Percentiles rank a stretch among this genome's conserved stretches.
Evolutionary conservation across 2,888 invertebrate species (phyloP).

Genomic region (Amphimallon solstitiale): DNA sequence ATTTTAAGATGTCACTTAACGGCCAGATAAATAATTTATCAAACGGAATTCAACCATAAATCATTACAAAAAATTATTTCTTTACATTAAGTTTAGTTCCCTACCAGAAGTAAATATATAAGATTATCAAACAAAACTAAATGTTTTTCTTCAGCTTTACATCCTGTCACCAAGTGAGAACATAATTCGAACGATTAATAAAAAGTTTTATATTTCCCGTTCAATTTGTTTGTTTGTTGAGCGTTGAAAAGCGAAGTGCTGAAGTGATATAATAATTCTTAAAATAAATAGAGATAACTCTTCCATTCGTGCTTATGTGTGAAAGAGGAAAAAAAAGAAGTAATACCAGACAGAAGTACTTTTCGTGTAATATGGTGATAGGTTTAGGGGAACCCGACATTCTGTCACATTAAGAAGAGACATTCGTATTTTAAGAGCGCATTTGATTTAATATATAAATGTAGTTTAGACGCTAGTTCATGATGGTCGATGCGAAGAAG

Average conservation of each 20-base stretch:
- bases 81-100: not conserved
- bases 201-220: conserved; percentile 33
- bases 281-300: conserved; percentile 31
- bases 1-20: not conserved
- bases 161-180: conserved; percentile 29
- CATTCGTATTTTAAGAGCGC: not conserved
- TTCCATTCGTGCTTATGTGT: not conserved
- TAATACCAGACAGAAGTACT: conserved; percentile 16
- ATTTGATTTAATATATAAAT: no score
- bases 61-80: not conserved
- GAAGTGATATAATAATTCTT: conserved; percentile 34
- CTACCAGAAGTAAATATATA: not conserved
- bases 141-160: conserved; percentile 21
- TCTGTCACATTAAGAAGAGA: conserved; percentile 6
- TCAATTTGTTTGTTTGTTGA: conserved; percentile 30
- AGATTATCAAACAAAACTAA: conserved; percentile 22
- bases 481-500: no score
- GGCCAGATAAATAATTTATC: conserved; percentile 15
- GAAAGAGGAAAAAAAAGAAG: not conserved
- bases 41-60: conserved; percentile 10
- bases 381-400: conserved; percentile 1
- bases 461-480: no score
- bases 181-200: conserved; percentile 28
- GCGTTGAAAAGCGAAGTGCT: conserved; percentile 27
- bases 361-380: conserved; percentile 23